Conservation (phyloP, 2,113 vertebrate species). For the Phalacrocorax pelagicus region DNA sequence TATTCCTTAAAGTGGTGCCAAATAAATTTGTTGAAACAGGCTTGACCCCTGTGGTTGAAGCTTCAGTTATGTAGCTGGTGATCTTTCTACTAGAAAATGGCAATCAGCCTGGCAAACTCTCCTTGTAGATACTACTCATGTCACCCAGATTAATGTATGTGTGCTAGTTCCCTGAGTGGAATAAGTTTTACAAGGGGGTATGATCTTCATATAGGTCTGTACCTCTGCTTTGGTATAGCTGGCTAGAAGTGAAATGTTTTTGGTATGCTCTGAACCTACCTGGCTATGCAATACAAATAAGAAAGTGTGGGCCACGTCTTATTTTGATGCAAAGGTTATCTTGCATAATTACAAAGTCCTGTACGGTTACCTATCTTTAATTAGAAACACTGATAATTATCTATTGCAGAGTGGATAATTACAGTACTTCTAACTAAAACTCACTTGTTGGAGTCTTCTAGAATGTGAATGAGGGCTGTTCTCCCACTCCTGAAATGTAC, state of each 20-base stretch:
- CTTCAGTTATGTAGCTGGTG: background rate
- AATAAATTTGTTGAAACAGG: background rate
- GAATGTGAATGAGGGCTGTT: constrained; percentile 20
- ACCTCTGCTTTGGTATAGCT: background rate
- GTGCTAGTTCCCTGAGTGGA: background rate
- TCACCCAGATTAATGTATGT: background rate
- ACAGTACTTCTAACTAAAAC: background rate
- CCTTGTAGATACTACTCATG: background rate
- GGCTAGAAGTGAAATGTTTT: background rate
- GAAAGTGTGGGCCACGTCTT: background rate
- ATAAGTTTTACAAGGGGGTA: background rate
- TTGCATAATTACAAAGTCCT: background rate
- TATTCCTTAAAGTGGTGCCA: background rate
- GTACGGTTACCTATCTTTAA: background rate
- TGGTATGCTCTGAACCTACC: background rate
- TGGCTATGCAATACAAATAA: background rate
- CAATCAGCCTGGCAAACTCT: background rate
- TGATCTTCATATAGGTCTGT: background rate
- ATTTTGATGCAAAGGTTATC: constrained; percentile 4
- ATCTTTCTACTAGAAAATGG: background rate
- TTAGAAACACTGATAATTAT: background rate
- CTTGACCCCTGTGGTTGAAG: background rate
- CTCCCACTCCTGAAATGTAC: background rate
- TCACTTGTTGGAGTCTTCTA: background rate
- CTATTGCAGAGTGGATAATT: constrained; percentile 31